Conservation (phyloP, 2,113 vertebrate species). For the Caranx ignobilis region DNA sequence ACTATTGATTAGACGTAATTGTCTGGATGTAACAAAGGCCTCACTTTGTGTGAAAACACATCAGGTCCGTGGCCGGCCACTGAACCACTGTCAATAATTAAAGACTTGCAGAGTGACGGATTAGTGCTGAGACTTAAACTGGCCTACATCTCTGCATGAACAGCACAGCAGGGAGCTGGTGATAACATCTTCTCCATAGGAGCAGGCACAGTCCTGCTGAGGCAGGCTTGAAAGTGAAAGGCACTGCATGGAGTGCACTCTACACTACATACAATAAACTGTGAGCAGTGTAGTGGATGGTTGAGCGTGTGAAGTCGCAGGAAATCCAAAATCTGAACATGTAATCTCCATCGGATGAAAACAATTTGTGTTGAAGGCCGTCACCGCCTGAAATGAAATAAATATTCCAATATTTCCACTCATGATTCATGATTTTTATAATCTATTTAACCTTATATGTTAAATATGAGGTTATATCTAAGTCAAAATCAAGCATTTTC, state of each 20-base stretch:
- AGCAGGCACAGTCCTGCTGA: constrained; percentile 36
- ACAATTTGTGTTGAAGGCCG: background rate
- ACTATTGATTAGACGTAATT: background rate
- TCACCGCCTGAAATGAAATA: background rate
- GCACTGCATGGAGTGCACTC: background rate
- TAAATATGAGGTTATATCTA: no score
- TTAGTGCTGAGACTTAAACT: constrained; percentile 41
- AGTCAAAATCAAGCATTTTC: no score
- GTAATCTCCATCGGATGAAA: constrained; percentile 1
- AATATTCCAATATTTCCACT: no score
- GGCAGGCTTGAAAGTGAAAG: background rate
- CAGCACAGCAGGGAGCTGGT: constrained; percentile 37
- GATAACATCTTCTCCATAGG: constrained; percentile 51
- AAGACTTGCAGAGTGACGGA: constrained; percentile 42
- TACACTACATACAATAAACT: background rate
- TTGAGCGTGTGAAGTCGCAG: constrained; percentile 4
- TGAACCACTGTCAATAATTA: constrained; percentile 57
- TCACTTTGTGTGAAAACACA: constrained; percentile 13
- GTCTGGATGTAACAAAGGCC: background rate
- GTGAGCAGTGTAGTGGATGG: background rate
- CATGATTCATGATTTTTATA: no score
- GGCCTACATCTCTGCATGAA: constrained; percentile 48
- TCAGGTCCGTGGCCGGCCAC: constrained; percentile 6
- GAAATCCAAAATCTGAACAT: constrained; percentile 14
- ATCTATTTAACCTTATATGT: no score